Evolutionary conservation across 1,140 invertebrate genomes (phyloP), one percentile per base, ranked within the genome.

Genomic region (Eulimnadia texana): DNA sequence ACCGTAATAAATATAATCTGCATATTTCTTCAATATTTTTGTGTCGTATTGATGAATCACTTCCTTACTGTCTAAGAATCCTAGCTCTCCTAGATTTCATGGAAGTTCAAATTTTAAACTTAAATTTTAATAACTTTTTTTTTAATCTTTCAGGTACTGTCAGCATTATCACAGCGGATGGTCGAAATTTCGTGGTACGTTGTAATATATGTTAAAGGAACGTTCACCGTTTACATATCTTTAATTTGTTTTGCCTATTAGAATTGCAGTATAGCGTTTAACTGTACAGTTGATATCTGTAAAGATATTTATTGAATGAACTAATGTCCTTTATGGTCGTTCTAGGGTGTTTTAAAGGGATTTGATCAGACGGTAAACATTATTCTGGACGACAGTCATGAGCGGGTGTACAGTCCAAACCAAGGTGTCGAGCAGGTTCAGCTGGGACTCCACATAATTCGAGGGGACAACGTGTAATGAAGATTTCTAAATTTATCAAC

Each of bases 311-410:
- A n/a, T n/a, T n/a, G n/a, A n/a, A n/a, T n/a, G n/a, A n/a, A n/a
- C n/a, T n/a, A n/a, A n/a, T n/a, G n/a, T n/a, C n/a, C n/a, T n/a
- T n/a, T n/a, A n/a, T n/a, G n/a, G n/a, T n/a, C n/a, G n/a, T 79
- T 79, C 68, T 67, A 90, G 86, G 90, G 86, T 42, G 88, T 84
- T 1, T 72, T 90, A 55, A 91, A 89, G 74, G 89, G 89, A 51
- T 98, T 97, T 77, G 96, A 99, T 76, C 96, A 99, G 76, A 95
- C 93, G 20, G 94, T 98, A 61, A 99, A 99, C 70, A 80, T 98
- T 63, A 96, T 99, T 69, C 77, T 99, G 29, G 93, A 98, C 72
- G 94, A 98, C 74, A 95, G 92, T 60, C 93, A 97, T 73, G 96
- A 98, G 74, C 78, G 96, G 70, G 93, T 99, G 16, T 99, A 93